These are phyloP conservation scores for Calypte anna DNA, from an alignment of 2,113 vertebrate species.

Conservation along the genomic window DNA sequence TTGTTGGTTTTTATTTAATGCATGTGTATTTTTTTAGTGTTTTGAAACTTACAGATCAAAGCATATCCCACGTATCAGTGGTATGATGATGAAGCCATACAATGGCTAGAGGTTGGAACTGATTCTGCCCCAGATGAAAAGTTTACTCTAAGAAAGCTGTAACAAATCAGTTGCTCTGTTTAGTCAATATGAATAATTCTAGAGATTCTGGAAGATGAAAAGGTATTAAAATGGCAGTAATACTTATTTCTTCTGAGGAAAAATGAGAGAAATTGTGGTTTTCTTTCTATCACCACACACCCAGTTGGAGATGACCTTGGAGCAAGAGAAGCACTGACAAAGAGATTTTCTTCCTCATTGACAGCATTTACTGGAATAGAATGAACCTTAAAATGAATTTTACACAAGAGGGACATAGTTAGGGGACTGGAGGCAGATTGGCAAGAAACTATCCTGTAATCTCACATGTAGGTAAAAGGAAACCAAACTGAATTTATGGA, in stretches of 20 bases:
- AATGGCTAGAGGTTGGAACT: not conserved
- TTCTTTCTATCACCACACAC: fast-evolving
- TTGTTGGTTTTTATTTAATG: not conserved
- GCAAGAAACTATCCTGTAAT: not conserved
- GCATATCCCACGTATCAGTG: not conserved
- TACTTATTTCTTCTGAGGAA: not conserved
- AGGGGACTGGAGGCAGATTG: not conserved
- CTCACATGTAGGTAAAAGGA: not conserved
- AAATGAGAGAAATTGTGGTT: not conserved
- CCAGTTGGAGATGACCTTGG: not conserved
- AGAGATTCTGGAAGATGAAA: not conserved
- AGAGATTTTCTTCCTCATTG: not conserved
- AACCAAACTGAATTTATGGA: not conserved
- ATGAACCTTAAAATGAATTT: not conserved
- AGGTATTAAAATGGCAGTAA: not conserved
- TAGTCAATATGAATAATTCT: not conserved
- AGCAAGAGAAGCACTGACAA: not conserved
- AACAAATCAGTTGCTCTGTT: not conserved
- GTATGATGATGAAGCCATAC: not conserved
- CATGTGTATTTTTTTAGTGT: not conserved
- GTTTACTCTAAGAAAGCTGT: not conserved
- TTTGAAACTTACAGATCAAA: not conserved
- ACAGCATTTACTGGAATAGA: not conserved
- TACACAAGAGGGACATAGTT: not conserved
- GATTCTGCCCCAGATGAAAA: not conserved